Percentiles rank a stretch among this genome's conserved stretches.
These are phyloP conservation scores for Hemibagrus wyckioides DNA, from an alignment of 2,113 vertebrate genomes.

Conservation along the genomic window DNA sequence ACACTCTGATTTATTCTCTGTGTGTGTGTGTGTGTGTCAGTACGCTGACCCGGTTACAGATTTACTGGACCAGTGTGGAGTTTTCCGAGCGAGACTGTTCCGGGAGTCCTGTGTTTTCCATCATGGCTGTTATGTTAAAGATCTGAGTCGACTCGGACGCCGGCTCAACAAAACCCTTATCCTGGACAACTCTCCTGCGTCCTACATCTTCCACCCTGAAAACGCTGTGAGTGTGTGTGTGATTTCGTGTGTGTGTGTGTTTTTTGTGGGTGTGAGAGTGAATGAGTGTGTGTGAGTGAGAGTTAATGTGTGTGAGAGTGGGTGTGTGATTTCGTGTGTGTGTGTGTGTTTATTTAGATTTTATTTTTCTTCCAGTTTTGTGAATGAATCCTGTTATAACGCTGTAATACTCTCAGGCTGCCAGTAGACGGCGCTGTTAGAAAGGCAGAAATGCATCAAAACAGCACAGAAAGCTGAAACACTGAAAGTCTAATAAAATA, in stretches of 20 bases:
- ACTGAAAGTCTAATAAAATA: neutral
- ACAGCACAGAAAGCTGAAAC: neutral
- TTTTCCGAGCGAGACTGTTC: slow-evolving; percentile 84
- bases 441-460: neutral
- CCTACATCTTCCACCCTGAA: slow-evolving; percentile 89
- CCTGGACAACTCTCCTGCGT: slow-evolving; percentile 87
- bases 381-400: neutral
- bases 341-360: neutral
- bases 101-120: slow-evolving; percentile 92
- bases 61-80: slow-evolving; percentile 81
- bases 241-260: neutral
- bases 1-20: neutral
- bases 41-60: slow-evolving; percentile 89
- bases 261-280: neutral
- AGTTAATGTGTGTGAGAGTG: neutral
- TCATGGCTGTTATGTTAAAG: slow-evolving; percentile 89
- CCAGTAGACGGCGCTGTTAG: neutral
- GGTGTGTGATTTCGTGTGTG: neutral
- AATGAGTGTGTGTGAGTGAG: neutral
- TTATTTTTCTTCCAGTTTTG: neutral
- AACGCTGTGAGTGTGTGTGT: slow-evolving; percentile 80
- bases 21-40: slow-evolving; percentile 59
- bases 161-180: slow-evolving; percentile 86
- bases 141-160: slow-evolving; percentile 83
- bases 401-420: neutral